Evolutionary conservation across 2,797 vertebrate genomes (phyloP).

Genomic region (Pseudochromis fuscus): DNA sequence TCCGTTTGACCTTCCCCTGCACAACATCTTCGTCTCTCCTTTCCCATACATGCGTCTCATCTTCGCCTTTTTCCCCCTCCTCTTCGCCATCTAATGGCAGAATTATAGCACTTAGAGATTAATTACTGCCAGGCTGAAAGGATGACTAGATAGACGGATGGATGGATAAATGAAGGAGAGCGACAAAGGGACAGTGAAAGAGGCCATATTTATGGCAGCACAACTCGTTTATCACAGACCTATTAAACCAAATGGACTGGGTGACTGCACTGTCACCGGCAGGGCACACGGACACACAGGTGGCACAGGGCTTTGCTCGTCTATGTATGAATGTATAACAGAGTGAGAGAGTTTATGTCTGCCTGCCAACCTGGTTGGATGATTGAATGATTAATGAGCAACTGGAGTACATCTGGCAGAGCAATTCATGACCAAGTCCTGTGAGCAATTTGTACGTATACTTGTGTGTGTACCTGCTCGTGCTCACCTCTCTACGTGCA

Average conservation of each 20-base stretch:
- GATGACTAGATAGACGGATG: conserved; percentile 51
- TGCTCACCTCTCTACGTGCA: not conserved
- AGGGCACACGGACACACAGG: conserved; percentile 52
- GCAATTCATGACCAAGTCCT: conserved; percentile 43
- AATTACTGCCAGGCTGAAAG: conserved; percentile 65
- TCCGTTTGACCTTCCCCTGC: conserved; percentile 52
- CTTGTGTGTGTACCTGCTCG: not conserved
- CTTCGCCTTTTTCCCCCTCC: conserved; percentile 25
- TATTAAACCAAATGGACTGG: conserved; percentile 74
- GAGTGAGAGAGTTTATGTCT: conserved; percentile 5
- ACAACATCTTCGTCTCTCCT: conserved; percentile 45
- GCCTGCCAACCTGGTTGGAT: conserved; percentile 44
- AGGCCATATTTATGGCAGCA: conserved; percentile 67
- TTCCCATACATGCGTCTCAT: conserved; percentile 42
- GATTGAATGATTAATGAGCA: conserved; percentile 68
- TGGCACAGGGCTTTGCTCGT: conserved; percentile 22
- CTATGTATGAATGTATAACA: conserved; percentile 19
- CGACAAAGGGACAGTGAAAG: conserved; percentile 57
- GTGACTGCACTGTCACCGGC: conserved; percentile 64
- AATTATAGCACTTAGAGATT: conserved; percentile 72
- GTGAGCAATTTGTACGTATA: conserved; percentile 33
- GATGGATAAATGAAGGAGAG: conserved; percentile 58
- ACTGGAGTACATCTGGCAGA: conserved; percentile 55
- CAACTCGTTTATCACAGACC: conserved; percentile 67
- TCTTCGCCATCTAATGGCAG: conserved; percentile 47